These are phyloP conservation scores for Tinea trinotella DNA, from an alignment of 2,888 invertebrate genomes.

Conservation along the genomic window DNA sequence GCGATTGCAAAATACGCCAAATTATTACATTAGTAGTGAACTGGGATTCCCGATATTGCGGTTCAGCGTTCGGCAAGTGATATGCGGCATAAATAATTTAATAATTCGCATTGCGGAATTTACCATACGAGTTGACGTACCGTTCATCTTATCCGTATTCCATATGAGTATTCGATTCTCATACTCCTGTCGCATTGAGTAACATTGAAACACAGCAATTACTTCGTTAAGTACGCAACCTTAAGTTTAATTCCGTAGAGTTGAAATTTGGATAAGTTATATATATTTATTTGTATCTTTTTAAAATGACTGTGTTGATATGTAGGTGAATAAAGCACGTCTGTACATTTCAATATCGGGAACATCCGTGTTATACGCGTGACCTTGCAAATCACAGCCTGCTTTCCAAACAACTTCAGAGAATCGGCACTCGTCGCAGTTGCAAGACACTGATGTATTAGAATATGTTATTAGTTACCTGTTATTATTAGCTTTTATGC, in stretches of 20 bases:
- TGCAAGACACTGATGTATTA: conserved; percentile 52
- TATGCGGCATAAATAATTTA: conserved; percentile 73
- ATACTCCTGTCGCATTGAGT: conserved; percentile 67
- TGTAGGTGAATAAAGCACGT: conserved; percentile 72
- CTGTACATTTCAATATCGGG: conserved; percentile 72
- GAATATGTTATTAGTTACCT: conserved; percentile 26
- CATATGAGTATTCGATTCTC: conserved; percentile 71
- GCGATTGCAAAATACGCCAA: conserved; percentile 72
- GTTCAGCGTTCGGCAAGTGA: conserved; percentile 64
- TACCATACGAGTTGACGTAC: conserved; percentile 68
- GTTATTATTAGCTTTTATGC: neutral
- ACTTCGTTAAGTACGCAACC: conserved; percentile 44
- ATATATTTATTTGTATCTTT: conserved; percentile 50
- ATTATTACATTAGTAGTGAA: conserved; percentile 71
- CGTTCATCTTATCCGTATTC: conserved; percentile 68
- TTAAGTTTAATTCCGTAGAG: conserved; percentile 26
- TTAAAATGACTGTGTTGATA: conserved; percentile 64
- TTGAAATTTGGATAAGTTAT: conserved; percentile 32
- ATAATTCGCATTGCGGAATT: conserved; percentile 72
- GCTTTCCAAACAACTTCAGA: conserved; percentile 71
- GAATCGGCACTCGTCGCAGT: conserved; percentile 60
- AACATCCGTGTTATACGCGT: conserved; percentile 73
- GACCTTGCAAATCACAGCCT: conserved; percentile 73
- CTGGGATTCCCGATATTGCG: conserved; percentile 72
- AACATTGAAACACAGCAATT: conserved; percentile 45